Percentiles rank a stretch among this genome's conserved stretches.
Evolutionary conservation across 2,888 invertebrate genomes (phyloP).

Genomic region (Antitype chi): DNA sequence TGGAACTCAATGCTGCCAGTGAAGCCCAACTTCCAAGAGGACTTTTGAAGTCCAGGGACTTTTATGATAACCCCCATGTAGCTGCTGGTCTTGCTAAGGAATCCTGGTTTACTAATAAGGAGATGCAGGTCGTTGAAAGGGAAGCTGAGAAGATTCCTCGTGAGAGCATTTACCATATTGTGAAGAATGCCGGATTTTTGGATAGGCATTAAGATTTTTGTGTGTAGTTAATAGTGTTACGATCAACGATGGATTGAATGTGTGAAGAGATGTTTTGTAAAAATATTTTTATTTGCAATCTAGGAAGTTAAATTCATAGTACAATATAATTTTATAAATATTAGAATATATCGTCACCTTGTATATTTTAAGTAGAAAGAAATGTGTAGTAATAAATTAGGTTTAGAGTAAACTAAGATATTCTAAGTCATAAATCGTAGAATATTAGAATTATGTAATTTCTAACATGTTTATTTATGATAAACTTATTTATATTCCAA

Average conservation of each 20-base stretch:
- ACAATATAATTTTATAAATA: slow-evolving; percentile 30
- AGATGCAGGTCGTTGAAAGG: slow-evolving; percentile 94
- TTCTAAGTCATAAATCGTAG: slow-evolving; percentile 63
- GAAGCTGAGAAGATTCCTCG: slow-evolving; percentile 96
- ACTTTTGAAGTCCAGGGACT: slow-evolving; percentile 91
- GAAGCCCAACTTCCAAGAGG: slow-evolving; percentile 94
- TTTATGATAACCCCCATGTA: slow-evolving; percentile 94
- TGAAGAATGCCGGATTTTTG: slow-evolving; percentile 93
- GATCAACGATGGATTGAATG: not conserved
- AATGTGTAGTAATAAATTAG: slow-evolving; percentile 2
- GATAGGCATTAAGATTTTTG: slow-evolving; percentile 75
- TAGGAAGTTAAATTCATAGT: slow-evolving; percentile 25
- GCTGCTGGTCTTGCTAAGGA: slow-evolving; percentile 94
- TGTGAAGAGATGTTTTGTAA: not conserved
- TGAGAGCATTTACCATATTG: slow-evolving; percentile 93
- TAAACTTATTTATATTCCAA: slow-evolving; percentile 32
- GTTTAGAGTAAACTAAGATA: slow-evolving; percentile 13
- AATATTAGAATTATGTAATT: slow-evolving; percentile 37
- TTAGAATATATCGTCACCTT: slow-evolving; percentile 45
- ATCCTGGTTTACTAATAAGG: slow-evolving; percentile 94
- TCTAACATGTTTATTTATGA: slow-evolving; percentile 41
- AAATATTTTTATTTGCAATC: not conserved
- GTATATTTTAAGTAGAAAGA: slow-evolving; percentile 17
- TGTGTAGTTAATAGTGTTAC: not conserved
- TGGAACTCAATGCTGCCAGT: slow-evolving; percentile 93